Evolutionary conservation across 2,797 vertebrate genomes (phyloP).

Genomic region (Cuculus canorus): DNA sequence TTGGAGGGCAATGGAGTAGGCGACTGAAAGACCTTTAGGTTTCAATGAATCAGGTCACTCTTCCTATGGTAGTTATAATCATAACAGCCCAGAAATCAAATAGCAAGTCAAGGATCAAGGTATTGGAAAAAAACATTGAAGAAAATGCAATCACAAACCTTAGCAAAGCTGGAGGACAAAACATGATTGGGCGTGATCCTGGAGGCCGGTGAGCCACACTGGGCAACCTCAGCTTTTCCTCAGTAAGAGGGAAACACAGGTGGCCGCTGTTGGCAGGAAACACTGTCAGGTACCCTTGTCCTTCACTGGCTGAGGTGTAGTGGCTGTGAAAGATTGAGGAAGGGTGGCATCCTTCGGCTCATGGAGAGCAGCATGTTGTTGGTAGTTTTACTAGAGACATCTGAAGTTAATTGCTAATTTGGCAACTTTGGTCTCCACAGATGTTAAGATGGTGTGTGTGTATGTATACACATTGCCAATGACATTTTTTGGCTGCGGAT

Average conservation of each 20-base stretch:
- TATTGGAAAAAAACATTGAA: neutral
- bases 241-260: neutral
- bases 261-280: neutral
- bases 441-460: neutral
- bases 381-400: neutral
- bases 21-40: neutral
- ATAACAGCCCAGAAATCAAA: neutral
- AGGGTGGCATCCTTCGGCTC: neutral
- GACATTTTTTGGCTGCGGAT: neutral
- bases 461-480: neutral
- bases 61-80: neutral
- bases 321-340: neutral
- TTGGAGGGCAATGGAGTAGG: neutral
- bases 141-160: neutral
- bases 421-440: neutral
- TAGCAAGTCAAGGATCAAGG: neutral
- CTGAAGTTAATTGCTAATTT: neutral
- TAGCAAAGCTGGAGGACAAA: neutral
- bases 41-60: neutral
- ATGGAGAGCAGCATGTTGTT: neutral
- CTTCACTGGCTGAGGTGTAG: neutral
- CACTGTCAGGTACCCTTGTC: accelerated
- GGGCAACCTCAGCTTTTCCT: neutral
- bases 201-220: neutral
- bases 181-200: neutral